phyloP scores from a whole-genome alignment of 1,140 invertebrate genomes.

The Rhyacophila brunnea region DNA sequence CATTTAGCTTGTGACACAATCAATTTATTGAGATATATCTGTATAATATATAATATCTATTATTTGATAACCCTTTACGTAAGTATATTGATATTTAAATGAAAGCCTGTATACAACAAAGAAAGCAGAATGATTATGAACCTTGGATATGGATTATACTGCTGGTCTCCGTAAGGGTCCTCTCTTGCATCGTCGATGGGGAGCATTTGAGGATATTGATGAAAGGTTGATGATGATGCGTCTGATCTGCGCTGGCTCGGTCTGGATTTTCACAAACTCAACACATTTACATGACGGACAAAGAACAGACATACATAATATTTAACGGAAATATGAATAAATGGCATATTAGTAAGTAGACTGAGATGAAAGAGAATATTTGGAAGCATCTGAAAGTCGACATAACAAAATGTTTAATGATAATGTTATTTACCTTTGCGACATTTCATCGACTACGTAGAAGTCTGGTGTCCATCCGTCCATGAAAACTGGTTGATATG shows the following conservation, averaged over 20 bases:
- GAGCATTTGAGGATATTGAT: constrained; percentile 11
- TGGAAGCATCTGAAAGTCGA: no score
- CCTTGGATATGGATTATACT: constrained; percentile 46
- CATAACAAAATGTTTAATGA: neutral
- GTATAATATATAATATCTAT: no score
- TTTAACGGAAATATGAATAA: neutral
- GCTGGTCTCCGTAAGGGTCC: constrained; percentile 44
- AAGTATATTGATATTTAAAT: no score
- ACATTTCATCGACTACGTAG: constrained; percentile 67
- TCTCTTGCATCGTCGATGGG: constrained; percentile 42
- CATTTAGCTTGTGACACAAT: no score
- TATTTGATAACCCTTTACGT: no score
- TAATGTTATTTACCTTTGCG: constrained; percentile 44
- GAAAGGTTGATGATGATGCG: constrained; percentile 25
- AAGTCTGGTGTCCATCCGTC: constrained; percentile 93
- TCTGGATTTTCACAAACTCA: constrained; percentile 35
- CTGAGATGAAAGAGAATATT: no score
- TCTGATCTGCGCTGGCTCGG: constrained; percentile 41
- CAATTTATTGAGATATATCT: no score
- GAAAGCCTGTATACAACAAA: no score
- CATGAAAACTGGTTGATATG: constrained; percentile 92
- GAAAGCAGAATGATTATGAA: constrained; percentile 15
- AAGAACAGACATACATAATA: no score
- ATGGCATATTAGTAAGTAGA: no score
- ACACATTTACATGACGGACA: constrained; percentile 10